phyloP scores from a whole-genome alignment of 2,797 vertebrate species.

The Macrochelys suwanniensis region DNA sequence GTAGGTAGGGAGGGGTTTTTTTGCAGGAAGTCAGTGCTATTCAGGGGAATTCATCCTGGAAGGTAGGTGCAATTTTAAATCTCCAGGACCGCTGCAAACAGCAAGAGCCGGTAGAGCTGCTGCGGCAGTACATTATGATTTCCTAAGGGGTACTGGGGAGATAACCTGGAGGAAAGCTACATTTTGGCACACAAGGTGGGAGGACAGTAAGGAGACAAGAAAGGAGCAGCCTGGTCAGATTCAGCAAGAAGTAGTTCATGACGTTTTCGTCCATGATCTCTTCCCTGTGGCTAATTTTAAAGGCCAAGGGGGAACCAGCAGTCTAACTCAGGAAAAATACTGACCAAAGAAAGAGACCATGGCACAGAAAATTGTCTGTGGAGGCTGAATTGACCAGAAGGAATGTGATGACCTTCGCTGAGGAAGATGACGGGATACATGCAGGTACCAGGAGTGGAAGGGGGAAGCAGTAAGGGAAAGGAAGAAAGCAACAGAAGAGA shows the following conservation, averaged over 20 bases:
- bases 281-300: background rate
- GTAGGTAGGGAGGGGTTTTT: background rate
- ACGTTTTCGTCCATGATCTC: background rate
- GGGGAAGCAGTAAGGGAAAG: background rate
- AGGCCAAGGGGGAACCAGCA: background rate
- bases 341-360: background rate
- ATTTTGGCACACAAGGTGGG: background rate
- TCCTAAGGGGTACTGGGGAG: background rate
- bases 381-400: background rate
- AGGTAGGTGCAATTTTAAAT: background rate
- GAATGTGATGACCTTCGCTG: background rate
- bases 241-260: background rate
- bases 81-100: background rate
- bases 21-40: too few relatives aligned
- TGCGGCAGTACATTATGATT: background rate
- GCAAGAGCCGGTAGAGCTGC: too few relatives aligned
- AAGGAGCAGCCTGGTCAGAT: background rate
- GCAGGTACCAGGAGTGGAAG: background rate
- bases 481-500: background rate
- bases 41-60: background rate
- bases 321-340: background rate
- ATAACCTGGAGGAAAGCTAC: background rate
- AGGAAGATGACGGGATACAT: background rate
- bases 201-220: background rate
- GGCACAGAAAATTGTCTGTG: background rate